Evolutionary conservation across 2,888 invertebrate species (phyloP), one percentile per base, ranked within the genome.

Genomic region (Netelia inedita): DNA sequence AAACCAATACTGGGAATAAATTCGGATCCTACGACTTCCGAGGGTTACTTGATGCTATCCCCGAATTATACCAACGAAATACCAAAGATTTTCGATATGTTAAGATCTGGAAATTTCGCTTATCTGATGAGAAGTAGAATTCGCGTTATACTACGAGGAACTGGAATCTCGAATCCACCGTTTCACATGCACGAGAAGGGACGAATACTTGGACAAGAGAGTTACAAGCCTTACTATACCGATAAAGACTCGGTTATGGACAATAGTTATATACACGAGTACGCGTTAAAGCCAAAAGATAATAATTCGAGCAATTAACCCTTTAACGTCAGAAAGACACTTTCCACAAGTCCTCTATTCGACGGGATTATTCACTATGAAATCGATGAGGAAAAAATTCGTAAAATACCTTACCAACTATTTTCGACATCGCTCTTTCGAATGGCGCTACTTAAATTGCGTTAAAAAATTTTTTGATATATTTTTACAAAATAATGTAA

Each of bases 1-100:
- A 99, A 98, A 91, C 98, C 99, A n/a, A 97, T 99, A 80, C 96
- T 99, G 89, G 99, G 99, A 0, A 97, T 99, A 90, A 99, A 99
- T 94, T 99, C 99, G 19, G 98, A 99, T 92, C 99, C 99, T 0
- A 96, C 96, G 89, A 96, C 97, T 89, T 99, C 99, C 0, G 98
- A 98, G 90, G 99, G 99, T 0, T 96, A 98, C 88, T 95, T 99
- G 6, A 98, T 99, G 94, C 94, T 99, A 76, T 97, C 98, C 9
- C 96, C 97, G 76, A 95, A 96, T 93, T 98, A 97, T 92, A 98
- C 98, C 0, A 95, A 96, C 35, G 96, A 98, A 91, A 96, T 98
- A 71, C 95, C 95, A 79, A 96, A 96, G 88, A 98, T 98, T 73
- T 95, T 99, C 28, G 95, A 96, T 63, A 96, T 96, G 85, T 94